Percentiles rank a stretch among this genome's conserved stretches.
phyloP scores from a whole-genome alignment of 2,113 vertebrate genomes.

The Anas platyrhynchos region DNA sequence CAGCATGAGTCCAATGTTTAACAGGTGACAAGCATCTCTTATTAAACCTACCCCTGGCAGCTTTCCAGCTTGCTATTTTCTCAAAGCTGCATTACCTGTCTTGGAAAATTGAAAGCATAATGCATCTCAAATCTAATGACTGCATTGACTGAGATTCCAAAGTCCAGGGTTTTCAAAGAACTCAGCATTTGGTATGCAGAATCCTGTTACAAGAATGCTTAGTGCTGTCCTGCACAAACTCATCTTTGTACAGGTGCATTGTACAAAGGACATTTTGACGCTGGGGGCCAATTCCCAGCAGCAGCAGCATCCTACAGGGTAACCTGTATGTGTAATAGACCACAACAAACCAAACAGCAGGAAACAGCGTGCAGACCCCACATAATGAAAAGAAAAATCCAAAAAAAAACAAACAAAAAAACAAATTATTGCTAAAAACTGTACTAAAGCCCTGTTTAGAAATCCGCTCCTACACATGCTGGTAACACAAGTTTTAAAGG shows the following conservation, averaged over 20 bases:
- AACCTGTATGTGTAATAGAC: neutral
- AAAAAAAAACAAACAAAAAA: neutral
- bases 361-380: neutral
- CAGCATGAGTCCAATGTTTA: neutral
- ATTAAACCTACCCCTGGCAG: neutral
- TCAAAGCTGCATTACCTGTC: neutral
- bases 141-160: neutral
- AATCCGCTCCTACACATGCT: neutral
- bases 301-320: neutral
- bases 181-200: neutral
- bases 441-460: neutral
- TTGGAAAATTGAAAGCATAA: neutral
- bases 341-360: neutral
- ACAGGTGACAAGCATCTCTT: neutral
- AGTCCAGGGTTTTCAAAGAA: neutral
- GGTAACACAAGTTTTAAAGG: neutral
- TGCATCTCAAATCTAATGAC: neutral
- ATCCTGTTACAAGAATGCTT: neutral
- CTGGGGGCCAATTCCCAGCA: neutral
- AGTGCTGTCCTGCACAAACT: neutral
- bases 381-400: neutral
- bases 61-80: neutral
- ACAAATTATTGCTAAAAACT: neutral
- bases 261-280: neutral
- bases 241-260: neutral